Evolutionary conservation across 2,888 invertebrate species (phyloP).

Genomic region (Rhamnusium bicolor): DNA sequence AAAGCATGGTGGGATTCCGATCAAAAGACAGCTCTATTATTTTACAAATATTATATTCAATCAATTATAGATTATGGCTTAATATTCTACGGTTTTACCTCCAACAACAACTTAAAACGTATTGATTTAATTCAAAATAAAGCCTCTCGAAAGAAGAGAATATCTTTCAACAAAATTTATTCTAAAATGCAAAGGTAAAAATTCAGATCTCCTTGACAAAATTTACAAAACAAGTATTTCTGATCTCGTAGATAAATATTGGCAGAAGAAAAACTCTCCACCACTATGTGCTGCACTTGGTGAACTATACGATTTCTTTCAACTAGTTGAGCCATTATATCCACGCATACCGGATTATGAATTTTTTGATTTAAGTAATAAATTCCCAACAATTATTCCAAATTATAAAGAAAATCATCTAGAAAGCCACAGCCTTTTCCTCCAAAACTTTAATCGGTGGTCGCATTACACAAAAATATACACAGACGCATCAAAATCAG

Average conservation of each 20-base stretch:
- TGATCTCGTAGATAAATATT: neutral
- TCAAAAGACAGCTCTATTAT: neutral
- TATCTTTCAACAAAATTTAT: no score
- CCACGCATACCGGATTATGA: no score
- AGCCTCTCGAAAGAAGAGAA: no score
- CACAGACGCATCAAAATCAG: no score
- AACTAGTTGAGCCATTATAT: no score
- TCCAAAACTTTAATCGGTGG: neutral
- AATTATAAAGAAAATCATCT: no score
- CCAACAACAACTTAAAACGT: neutral
- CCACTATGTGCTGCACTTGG: neutral
- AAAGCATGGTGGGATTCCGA: slow-evolving; percentile 15
- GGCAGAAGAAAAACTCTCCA: neutral
- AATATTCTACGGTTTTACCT: neutral
- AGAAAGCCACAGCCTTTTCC: neutral
- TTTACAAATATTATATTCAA: slow-evolving; percentile 1
- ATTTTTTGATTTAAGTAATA: no score
- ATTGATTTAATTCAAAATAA: neutral
- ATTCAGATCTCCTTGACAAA: neutral
- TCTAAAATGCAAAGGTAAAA: neutral
- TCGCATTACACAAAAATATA: no score
- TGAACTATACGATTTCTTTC: no score
- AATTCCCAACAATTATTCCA: no score
- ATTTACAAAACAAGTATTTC: neutral
- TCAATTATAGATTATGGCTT: neutral